Evolutionary conservation across 2,888 invertebrate species (phyloP), one percentile per base, ranked within the genome.

Genomic region (Temnothorax ravouxi): DNA sequence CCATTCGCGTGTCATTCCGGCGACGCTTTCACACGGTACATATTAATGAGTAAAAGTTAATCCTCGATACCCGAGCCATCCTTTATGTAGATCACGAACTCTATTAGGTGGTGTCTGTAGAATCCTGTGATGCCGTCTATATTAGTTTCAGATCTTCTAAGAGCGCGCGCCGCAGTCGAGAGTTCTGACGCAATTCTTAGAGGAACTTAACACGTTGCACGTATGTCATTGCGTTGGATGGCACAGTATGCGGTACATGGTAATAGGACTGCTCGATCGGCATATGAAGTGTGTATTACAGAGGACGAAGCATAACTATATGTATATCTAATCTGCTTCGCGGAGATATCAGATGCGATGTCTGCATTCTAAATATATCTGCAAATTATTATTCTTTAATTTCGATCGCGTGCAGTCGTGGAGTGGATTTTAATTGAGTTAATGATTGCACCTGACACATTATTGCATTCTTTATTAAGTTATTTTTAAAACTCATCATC

Each of bases 31-130:
- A 79, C 82, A 84, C 82, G 84, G 66, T 88, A 90, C 89, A 90
- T 90, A 90, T 89, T 90, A 90, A 90, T 89, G 89, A 83, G 89
- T 90, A 87, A 90, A 89, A 90, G 90, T 90, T 91, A 83, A 90
- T 90, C 75, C 82, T 86, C 25, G 41, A 87, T 84, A 80, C 71
- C 52, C 72, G 47, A 82, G 72, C 77, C 86, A 87, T 90, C 86
- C 84, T 75, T 87, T 84, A 90, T 90, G 90, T 90, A 85, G 90
- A 90, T 89, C 90, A 90, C 90, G 91, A 90, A 90, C 89, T 86
- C 87, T 88, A 90, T 90, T 90, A 89, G 89, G 76, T 75, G 18
- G 84, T 2, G 81, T 62, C 83, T 84, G 59, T 69, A 61, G 83
- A 67, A 81, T 66, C 69, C 69, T 38, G 15, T 15, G 67, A 81